Evolutionary conservation across 2,113 vertebrate genomes (phyloP).

Genomic region (Hippocampus barbouri): DNA sequence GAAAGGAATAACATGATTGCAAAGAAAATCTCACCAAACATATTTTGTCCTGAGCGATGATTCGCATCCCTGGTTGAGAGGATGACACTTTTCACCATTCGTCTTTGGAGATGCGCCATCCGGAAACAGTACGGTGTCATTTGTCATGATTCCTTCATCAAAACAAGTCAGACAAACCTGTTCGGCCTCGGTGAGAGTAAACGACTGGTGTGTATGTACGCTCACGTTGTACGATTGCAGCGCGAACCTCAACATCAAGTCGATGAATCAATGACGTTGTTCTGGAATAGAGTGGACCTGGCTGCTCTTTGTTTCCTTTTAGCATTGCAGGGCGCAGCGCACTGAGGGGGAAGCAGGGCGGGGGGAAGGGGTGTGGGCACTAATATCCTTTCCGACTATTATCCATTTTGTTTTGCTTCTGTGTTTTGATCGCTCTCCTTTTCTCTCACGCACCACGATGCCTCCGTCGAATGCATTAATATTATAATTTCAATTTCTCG

Average conservation of each 20-base stretch:
- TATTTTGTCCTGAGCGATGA: too few species aligned
- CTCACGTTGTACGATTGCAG: slow-evolving; percentile 6
- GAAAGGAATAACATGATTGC: not conserved
- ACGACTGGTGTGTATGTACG: not conserved
- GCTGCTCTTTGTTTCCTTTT: slow-evolving; percentile 30
- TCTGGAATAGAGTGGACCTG: slow-evolving; percentile 30
- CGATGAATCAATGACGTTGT: slow-evolving; percentile 41
- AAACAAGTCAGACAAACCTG: not conserved
- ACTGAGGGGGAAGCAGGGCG: slow-evolving; percentile 10
- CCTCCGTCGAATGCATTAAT: not conserved
- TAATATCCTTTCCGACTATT: slow-evolving; percentile 34
- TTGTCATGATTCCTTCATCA: not conserved
- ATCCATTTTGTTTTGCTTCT: slow-evolving; percentile 47
- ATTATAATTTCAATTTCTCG: not conserved
- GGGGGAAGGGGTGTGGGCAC: slow-evolving; percentile 5
- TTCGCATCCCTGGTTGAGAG: too few species aligned
- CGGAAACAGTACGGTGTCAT: too few species aligned
- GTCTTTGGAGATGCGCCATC: too few species aligned
- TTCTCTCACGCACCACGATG: slow-evolving; percentile 19
- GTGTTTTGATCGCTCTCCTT: slow-evolving; percentile 30
- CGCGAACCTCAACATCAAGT: not conserved
- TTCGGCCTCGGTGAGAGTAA: not conserved
- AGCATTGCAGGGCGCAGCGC: not conserved
- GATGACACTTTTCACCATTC: too few species aligned
- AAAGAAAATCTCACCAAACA: too few species aligned